phyloP scores from a whole-genome alignment of 1,140 invertebrate species.

The Tetranychus cinnabarinus region DNA sequence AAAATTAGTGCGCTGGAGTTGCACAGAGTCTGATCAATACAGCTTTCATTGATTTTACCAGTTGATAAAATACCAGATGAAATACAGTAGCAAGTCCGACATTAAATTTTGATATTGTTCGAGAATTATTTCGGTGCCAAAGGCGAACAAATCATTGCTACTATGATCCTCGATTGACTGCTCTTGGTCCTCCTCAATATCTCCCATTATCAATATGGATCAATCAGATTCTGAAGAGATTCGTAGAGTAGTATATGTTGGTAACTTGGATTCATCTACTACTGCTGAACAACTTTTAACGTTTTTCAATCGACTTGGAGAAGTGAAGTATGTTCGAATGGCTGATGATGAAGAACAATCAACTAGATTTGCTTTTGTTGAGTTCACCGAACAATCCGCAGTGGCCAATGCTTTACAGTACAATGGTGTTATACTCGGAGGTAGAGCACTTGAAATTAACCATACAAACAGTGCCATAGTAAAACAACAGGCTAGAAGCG shows the following conservation, averaged over 20 bases:
- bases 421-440: slow-evolving; percentile 48
- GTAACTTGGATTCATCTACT: slow-evolving; percentile 40
- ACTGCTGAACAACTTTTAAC: slow-evolving; percentile 50
- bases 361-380: slow-evolving; percentile 57
- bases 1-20: slow-evolving; percentile 55
- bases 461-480: slow-evolving; percentile 73
- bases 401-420: slow-evolving; percentile 60
- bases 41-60: slow-evolving; percentile 93
- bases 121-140: slow-evolving; percentile 52
- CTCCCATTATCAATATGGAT: slow-evolving; percentile 69
- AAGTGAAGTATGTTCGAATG: slow-evolving; percentile 85
- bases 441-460: slow-evolving; percentile 36
- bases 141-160: slow-evolving; percentile 56
- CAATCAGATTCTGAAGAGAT: slow-evolving; percentile 85
- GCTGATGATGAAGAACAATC: slow-evolving; percentile 54
- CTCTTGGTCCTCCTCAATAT: slow-evolving; percentile 63
- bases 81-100: slow-evolving; percentile 63
- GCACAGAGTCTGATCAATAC: slow-evolving; percentile 95
- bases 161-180: slow-evolving; percentile 63
- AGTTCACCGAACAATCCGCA: slow-evolving; percentile 73
- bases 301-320: slow-evolving; percentile 60
- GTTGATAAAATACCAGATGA: slow-evolving; percentile 70
- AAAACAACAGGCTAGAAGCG: slow-evolving; percentile 78
- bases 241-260: slow-evolving; percentile 55
- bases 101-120: slow-evolving; percentile 65